Evolutionary conservation across 1,140 invertebrate genomes (phyloP).

Genomic region (Drosophila sp.): DNA sequence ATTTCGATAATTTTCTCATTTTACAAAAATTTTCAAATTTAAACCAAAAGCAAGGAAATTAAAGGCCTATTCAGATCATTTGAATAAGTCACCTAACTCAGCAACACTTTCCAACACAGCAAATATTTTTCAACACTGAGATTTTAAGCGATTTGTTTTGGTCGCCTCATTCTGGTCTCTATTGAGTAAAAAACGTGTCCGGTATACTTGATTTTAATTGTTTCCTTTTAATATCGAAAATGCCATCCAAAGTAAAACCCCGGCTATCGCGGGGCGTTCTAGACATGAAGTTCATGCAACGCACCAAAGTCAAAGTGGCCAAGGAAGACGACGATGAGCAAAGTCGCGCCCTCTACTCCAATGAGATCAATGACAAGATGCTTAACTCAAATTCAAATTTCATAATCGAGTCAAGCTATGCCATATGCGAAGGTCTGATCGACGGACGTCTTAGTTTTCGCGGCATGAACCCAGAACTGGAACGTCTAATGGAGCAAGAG

Average conservation of each 20-base stretch:
- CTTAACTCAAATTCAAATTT: slow-evolving; percentile 86
- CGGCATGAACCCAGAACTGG: slow-evolving; percentile 95
- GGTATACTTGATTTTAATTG: background rate
- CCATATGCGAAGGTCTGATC: slow-evolving; percentile 89
- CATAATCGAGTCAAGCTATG: slow-evolving; percentile 90
- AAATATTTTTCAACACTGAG: background rate
- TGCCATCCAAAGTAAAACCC: slow-evolving; percentile 75
- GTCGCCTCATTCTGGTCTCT: slow-evolving; percentile 28
- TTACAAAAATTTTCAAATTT: background rate
- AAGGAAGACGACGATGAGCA: slow-evolving; percentile 90
- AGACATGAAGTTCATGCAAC: slow-evolving; percentile 96
- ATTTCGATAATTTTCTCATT: slow-evolving; percentile 5
- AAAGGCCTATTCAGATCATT: slow-evolving; percentile 22
- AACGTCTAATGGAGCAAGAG: slow-evolving; percentile 88
- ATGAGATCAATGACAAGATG: slow-evolving; percentile 87
- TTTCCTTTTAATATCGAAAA: slow-evolving; percentile 26
- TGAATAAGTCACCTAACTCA: background rate
- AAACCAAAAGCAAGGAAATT: background rate
- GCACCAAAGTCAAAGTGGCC: slow-evolving; percentile 91
- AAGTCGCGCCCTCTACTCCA: slow-evolving; percentile 86
- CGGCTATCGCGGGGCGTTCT: slow-evolving; percentile 88
- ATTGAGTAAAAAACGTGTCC: slow-evolving; percentile 48
- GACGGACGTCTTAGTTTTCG: slow-evolving; percentile 93
- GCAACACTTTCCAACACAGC: background rate
- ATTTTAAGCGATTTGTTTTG: slow-evolving; percentile 45